phyloP scores from a whole-genome alignment of 2,113 vertebrate genomes.

The Prunella fulvescens region DNA sequence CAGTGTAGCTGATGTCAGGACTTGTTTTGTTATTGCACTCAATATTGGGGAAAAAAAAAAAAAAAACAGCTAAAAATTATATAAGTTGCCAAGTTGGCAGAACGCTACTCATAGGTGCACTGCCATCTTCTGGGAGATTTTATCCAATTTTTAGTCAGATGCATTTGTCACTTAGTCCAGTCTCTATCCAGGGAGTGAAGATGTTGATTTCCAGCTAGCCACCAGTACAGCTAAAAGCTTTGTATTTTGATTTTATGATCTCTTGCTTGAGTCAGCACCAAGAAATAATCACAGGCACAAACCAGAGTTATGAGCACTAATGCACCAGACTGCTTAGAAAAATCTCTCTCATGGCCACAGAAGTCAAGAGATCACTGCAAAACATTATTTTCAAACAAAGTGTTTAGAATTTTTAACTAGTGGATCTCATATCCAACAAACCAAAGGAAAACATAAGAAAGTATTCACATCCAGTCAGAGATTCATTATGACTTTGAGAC shows the following conservation, averaged over 20 bases:
- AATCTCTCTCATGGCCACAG: neutral
- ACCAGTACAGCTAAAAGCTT: neutral
- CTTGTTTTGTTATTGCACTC: neutral
- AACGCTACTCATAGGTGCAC: neutral
- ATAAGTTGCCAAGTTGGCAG: neutral
- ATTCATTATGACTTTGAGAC: neutral
- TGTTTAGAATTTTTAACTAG: neutral
- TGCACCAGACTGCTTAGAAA: neutral
- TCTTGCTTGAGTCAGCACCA: neutral
- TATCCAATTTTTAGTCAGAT: neutral
- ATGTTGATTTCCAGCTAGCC: neutral
- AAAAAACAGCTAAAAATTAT: neutral
- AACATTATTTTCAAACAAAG: neutral
- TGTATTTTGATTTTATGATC: neutral
- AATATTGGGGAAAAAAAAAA: neutral
- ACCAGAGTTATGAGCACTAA: neutral
- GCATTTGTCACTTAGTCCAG: neutral
- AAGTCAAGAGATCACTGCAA: neutral
- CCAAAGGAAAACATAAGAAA: neutral
- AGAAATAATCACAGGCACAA: neutral
- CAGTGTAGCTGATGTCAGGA: neutral
- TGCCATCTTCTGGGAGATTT: conserved; percentile 48
- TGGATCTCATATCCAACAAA: neutral
- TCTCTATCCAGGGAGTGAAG: neutral
- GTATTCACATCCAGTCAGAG: neutral